A percentile compares a stretch with the other conserved stretches of the same genome.
phyloP scores from a whole-genome alignment of 2,113 vertebrate genomes.

The Sclerurus mexicanus region DNA sequence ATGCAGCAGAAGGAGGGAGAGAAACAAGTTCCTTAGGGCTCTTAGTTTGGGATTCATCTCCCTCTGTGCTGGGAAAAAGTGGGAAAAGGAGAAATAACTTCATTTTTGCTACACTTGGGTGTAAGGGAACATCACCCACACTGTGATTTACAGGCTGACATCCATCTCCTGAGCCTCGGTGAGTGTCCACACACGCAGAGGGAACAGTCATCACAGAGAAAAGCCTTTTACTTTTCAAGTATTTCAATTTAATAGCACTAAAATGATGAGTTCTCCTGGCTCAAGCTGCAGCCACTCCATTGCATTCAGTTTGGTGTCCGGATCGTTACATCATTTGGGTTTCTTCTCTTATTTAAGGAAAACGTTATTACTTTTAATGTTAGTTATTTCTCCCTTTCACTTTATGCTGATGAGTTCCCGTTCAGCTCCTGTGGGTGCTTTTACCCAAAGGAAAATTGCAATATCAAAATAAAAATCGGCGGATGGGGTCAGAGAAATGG shows the following conservation, averaged over 20 bases:
- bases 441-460: conserved; percentile 3
- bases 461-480: conserved; percentile 29
- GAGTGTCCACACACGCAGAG: rapidly evolving
- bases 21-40: not conserved
- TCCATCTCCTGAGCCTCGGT: rapidly evolving
- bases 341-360: not conserved
- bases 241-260: not conserved
- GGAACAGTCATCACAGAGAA: rapidly evolving
- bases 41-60: rapidly evolving
- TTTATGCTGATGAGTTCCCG: conserved; percentile 3
- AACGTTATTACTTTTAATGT: not conserved
- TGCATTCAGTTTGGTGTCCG: not conserved
- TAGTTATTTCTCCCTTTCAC: conserved; percentile 8
- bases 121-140: not conserved
- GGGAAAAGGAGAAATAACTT: not conserved
- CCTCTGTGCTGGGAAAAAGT: not conserved
- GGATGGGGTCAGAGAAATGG: not conserved
- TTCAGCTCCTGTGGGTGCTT: not conserved
- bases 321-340: not conserved
- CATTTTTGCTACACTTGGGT: not conserved
- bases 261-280: not conserved
- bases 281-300: not conserved
- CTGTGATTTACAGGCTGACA: too few species aligned
- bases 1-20: rapidly evolving
- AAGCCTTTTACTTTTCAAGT: not conserved